Conservation (phyloP, 2,113 vertebrate genomes). For the Bubo blakistoni region DNA sequence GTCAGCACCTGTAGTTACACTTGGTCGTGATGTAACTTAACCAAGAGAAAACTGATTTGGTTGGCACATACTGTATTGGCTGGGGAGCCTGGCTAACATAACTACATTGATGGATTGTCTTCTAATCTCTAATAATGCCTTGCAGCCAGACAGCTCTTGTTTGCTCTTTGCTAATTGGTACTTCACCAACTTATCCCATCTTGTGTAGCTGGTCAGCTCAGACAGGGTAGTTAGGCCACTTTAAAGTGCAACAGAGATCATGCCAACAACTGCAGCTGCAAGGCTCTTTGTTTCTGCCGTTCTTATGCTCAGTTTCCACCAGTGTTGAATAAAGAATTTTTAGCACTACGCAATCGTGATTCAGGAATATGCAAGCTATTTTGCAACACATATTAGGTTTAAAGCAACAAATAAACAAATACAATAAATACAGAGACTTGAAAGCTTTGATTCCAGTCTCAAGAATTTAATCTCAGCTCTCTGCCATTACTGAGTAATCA, state of each 20-base stretch:
- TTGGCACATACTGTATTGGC: not conserved
- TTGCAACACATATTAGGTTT: not conserved
- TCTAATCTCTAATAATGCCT: not conserved
- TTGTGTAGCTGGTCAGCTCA: not conserved
- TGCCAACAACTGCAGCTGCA: not conserved
- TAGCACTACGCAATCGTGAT: not conserved
- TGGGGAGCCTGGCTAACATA: not conserved
- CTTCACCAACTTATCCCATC: not conserved
- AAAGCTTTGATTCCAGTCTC: not conserved
- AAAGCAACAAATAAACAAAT: not conserved
- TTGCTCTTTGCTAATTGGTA: not conserved
- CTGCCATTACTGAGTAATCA: not conserved
- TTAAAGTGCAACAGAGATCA: not conserved
- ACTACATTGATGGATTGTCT: not conserved
- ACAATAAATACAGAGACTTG: not conserved
- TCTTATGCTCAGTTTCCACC: not conserved
- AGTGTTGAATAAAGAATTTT: not conserved
- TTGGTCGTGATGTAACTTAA: not conserved
- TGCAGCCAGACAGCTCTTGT: not conserved
- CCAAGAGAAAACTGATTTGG: not conserved
- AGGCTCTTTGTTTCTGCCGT: not conserved
- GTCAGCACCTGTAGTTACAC: not conserved
- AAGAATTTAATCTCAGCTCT: not conserved
- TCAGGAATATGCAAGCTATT: not conserved
- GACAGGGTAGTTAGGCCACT: not conserved